Evolutionary conservation across 2,888 invertebrate species (phyloP).

Genomic region (Harpalus rubripes): DNA sequence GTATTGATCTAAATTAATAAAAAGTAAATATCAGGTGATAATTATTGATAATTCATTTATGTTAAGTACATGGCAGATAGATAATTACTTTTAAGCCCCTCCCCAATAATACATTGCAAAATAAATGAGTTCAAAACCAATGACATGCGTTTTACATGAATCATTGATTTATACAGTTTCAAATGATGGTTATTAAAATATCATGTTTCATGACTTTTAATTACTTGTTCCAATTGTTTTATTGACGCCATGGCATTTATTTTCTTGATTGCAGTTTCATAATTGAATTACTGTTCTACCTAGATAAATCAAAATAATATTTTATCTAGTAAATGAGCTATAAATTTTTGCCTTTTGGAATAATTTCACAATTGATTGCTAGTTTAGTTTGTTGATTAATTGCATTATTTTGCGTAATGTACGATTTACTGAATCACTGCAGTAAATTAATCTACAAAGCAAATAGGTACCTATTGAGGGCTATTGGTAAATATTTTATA

Average conservation of each 20-base stretch:
- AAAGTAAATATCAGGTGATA: no score
- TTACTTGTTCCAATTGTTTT: constrained; percentile 25
- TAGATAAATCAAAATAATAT: constrained; percentile 27
- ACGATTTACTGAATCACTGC: constrained; percentile 18
- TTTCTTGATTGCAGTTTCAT: constrained; percentile 32
- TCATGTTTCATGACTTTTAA: constrained; percentile 36
- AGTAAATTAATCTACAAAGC: constrained; percentile 25
- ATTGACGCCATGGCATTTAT: constrained; percentile 5
- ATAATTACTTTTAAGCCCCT: no score
- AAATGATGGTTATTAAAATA: constrained; percentile 27
- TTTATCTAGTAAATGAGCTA: constrained; percentile 39
- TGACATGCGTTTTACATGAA: background rate
- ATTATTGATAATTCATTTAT: no score
- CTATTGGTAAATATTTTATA: no score
- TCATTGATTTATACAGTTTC: constrained; percentile 23
- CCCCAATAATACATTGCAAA: no score
- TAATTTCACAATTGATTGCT: constrained; percentile 38
- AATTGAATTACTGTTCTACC: constrained; percentile 6
- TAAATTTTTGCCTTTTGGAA: constrained; percentile 38
- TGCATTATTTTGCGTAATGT: constrained; percentile 8
- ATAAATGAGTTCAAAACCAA: background rate
- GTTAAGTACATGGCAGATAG: no score
- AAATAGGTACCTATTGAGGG: background rate
- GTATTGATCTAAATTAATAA: no score
- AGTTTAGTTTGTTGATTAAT: constrained; percentile 40